Evolutionary conservation across 2,888 invertebrate genomes (phyloP).

Genomic region (Drosophila mettleri): DNA sequence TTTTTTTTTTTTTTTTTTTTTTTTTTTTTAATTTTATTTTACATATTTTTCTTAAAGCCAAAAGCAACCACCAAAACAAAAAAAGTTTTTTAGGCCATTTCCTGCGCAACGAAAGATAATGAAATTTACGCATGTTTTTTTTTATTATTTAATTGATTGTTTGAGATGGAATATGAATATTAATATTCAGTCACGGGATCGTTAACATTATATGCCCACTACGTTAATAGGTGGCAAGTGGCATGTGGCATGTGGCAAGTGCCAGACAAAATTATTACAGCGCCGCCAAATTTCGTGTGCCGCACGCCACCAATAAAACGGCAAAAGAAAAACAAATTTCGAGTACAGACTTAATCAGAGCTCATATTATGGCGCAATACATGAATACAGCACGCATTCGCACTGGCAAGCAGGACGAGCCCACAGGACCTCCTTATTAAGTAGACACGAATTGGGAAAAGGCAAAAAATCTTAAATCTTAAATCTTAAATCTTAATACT

Average conservation of each 20-base stretch:
- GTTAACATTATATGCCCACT: constrained; percentile 20
- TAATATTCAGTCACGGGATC: constrained; percentile 3
- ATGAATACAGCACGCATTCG: constrained; percentile 25
- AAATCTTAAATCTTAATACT: too few relatives aligned
- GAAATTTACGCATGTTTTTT: not conserved
- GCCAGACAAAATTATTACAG: constrained; percentile 30
- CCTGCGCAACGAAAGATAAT: not conserved
- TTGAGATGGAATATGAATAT: not conserved
- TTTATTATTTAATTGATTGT: not conserved
- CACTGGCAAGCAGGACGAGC: not conserved
- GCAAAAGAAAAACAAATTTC: constrained; percentile 26
- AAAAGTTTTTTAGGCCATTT: not conserved
- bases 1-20: not conserved
- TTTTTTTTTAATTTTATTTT: not conserved
- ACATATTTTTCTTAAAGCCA: not conserved
- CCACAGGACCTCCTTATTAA: not conserved
- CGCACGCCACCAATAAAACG: constrained; percentile 31
- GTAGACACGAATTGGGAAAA: not conserved
- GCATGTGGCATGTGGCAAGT: constrained; percentile 10
- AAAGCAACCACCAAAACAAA: not conserved
- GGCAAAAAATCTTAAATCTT: not conserved
- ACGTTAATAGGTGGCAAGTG: constrained; percentile 12
- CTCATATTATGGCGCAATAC: constrained; percentile 43
- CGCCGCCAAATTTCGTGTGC: constrained; percentile 22
- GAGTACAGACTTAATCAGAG: constrained; percentile 42